phyloP scores from a whole-genome alignment of 1,140 invertebrate species.

The Trissolcus basalis region DNA sequence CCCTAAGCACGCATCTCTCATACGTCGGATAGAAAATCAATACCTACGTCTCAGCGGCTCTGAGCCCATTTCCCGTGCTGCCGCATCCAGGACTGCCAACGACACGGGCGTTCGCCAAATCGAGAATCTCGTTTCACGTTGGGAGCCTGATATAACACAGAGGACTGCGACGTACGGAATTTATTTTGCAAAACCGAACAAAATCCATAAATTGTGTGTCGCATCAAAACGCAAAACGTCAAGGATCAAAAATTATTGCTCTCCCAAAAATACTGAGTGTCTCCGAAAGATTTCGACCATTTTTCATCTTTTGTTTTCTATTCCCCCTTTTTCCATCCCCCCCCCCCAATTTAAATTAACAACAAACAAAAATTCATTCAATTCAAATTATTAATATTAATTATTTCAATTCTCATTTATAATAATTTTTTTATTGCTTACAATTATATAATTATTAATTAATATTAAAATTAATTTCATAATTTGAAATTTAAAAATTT shows the following conservation, averaged over 20 bases:
- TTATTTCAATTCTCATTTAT: too few species aligned
- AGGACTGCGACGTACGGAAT: constrained; percentile 28
- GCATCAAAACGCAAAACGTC: not conserved
- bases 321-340: too few species aligned
- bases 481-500: too few species aligned
- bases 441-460: too few species aligned
- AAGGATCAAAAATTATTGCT: not conserved
- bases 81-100: constrained; percentile 67
- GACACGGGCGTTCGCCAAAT: constrained; percentile 63
- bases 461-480: too few species aligned
- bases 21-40: constrained; percentile 74
- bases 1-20: constrained; percentile 72
- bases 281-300: too few species aligned
- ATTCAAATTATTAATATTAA: too few species aligned
- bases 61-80: constrained; percentile 70
- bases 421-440: too few species aligned
- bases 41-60: constrained; percentile 67
- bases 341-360: too few species aligned
- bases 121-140: constrained; percentile 54
- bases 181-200: constrained; percentile 38
- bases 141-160: constrained; percentile 45
- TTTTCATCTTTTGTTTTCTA: too few species aligned
- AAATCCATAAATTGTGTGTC: constrained; percentile 28
- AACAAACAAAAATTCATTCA: too few species aligned
- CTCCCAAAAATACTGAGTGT: too few species aligned